Percentiles rank a stretch among this genome's conserved stretches.
Conservation (phyloP, 2,888 invertebrate species). For the Corbicula japonica region DNA sequence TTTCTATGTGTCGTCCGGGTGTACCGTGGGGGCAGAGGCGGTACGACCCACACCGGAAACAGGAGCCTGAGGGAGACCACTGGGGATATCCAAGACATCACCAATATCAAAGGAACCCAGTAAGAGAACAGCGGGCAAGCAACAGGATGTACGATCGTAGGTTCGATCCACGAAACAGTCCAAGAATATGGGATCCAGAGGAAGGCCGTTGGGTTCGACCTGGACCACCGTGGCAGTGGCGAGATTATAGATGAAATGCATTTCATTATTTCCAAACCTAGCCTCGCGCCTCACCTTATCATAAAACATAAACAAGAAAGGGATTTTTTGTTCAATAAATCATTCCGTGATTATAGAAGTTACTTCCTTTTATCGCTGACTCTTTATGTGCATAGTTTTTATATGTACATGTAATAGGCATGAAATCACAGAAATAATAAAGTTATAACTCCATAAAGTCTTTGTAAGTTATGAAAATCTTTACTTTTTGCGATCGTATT, state of each 20-base stretch:
- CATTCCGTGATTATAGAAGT: too few relatives aligned
- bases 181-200: conserved; percentile 1
- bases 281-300: too few relatives aligned
- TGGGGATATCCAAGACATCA: conserved; percentile 21
- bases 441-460: too few relatives aligned
- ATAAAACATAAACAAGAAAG: too few relatives aligned
- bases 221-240: neutral
- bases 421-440: too few relatives aligned
- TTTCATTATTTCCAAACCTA: neutral
- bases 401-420: too few relatives aligned
- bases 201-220: conserved; percentile 2
- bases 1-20: conserved; percentile 43
- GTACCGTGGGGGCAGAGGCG: conserved; percentile 24
- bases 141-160: neutral
- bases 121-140: neutral
- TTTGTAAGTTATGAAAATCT: too few relatives aligned
- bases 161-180: neutral
- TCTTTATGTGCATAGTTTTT: too few relatives aligned
- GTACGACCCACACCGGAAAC: neutral
- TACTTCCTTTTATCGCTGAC: too few relatives aligned
- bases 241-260: neutral
- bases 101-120: too few relatives aligned
- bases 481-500: too few relatives aligned
- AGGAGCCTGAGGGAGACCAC: conserved; percentile 48
- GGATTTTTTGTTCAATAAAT: too few relatives aligned